phyloP scores from a whole-genome alignment of 2,797 vertebrate genomes.

The Amblyraja radiata region DNA sequence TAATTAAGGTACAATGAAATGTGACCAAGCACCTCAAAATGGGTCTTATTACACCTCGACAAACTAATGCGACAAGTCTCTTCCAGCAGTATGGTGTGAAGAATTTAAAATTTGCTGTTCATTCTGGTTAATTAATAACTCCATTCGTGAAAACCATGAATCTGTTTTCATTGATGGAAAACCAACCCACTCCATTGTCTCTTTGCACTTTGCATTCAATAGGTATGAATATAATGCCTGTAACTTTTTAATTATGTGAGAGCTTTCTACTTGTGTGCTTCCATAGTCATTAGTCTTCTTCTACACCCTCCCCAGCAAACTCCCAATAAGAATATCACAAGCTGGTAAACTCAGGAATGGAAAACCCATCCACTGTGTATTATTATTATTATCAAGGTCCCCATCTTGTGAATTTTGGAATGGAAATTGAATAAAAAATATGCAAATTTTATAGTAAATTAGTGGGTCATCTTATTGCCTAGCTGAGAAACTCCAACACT shows the following conservation, averaged over 20 bases:
- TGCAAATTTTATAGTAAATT: too few species aligned
- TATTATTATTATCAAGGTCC: too few species aligned
- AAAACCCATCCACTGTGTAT: not conserved
- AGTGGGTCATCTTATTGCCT: too few species aligned
- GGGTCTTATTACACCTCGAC: not conserved
- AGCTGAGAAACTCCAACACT: too few species aligned
- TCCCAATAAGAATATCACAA: not conserved
- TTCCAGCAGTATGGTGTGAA: not conserved
- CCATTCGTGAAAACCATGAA: too few species aligned
- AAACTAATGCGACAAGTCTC: not conserved
- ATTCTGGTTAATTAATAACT: not conserved
- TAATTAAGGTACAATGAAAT: not conserved
- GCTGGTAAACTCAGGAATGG: not conserved
- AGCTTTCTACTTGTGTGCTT: not conserved
- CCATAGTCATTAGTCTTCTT: not conserved
- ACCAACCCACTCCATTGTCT: not conserved
- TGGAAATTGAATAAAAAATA: not conserved
- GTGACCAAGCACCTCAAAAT: not conserved
- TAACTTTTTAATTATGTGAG: not conserved
- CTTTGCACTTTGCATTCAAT: not conserved
- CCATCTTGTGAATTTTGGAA: not conserved
- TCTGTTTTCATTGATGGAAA: too few species aligned
- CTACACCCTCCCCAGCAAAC: not conserved
- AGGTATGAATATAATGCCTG: not conserved
- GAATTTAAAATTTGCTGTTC: not conserved